Evolutionary conservation across 2,113 vertebrate species (phyloP).

Genomic region (Ceyx cyanopectus): DNA sequence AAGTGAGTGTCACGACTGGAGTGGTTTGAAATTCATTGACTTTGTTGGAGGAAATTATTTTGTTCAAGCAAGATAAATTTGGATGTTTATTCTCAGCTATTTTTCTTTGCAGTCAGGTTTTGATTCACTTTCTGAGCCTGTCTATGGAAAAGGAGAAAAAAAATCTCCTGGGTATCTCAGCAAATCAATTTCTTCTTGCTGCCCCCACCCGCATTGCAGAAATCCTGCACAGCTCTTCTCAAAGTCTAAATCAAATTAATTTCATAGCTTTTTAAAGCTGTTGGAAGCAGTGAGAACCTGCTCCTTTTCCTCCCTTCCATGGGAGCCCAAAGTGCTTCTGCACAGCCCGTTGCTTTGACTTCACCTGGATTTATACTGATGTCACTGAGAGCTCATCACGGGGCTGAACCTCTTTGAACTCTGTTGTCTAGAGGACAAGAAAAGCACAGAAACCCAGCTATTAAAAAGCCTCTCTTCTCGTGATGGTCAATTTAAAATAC

Average conservation of each 20-base stretch:
- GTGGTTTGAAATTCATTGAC: not conserved
- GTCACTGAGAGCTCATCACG: not conserved
- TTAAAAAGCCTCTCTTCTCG: not conserved
- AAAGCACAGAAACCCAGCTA: not conserved
- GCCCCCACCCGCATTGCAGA: not conserved
- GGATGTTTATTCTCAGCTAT: not conserved
- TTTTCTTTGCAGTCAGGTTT: not conserved
- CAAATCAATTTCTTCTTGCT: not conserved
- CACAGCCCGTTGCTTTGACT: not conserved
- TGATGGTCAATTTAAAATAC: conserved; percentile 1
- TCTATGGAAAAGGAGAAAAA: not conserved
- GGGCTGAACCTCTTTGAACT: not conserved
- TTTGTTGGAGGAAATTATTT: not conserved
- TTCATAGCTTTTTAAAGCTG: not conserved
- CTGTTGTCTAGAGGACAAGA: not conserved
- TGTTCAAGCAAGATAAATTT: not conserved
- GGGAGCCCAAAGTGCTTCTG: not conserved
- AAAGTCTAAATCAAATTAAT: not conserved
- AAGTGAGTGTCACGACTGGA: not conserved
- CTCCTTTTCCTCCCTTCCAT: not conserved
- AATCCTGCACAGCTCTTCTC: not conserved
- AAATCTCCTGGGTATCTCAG: not conserved
- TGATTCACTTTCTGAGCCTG: not conserved
- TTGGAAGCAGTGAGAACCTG: not conserved
- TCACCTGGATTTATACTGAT: not conserved